Conservation (phyloP, 2,888 invertebrate species). For the Lithophane semibrunnea region DNA sequence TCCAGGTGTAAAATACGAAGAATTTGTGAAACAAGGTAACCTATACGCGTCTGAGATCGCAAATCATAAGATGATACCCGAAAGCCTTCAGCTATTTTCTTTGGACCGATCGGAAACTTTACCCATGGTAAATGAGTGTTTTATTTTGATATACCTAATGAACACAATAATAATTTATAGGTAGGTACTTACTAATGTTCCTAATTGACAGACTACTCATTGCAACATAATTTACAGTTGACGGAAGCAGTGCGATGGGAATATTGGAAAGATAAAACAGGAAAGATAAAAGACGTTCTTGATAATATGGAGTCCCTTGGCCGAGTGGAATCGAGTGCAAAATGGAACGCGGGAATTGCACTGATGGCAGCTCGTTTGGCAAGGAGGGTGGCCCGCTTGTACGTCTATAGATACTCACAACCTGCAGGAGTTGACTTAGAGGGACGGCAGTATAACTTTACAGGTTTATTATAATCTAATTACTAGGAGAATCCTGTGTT, state of each 20-base stretch:
- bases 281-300: constrained; percentile 76
- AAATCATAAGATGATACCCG: constrained; percentile 90
- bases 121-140: constrained; percentile 70
- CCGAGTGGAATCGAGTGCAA: constrained; percentile 90
- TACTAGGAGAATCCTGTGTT: not conserved
- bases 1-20: constrained; percentile 90
- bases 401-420: constrained; percentile 90
- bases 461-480: constrained; percentile 78
- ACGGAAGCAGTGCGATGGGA: constrained; percentile 90
- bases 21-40: constrained; percentile 90
- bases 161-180: not conserved
- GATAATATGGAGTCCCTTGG: constrained; percentile 86
- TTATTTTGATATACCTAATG: not conserved
- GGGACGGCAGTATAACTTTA: constrained; percentile 86
- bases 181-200: not conserved
- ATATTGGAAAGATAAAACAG: constrained; percentile 83
- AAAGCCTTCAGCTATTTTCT: constrained; percentile 86
- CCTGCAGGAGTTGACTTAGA: constrained; percentile 84
- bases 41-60: constrained; percentile 90
- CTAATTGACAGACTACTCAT: not conserved
- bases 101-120: constrained; percentile 74
- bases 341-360: constrained; percentile 89
- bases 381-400: constrained; percentile 86
- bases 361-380: constrained; percentile 90
- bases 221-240: constrained; percentile 70